Evolutionary conservation across 2,113 vertebrate genomes (phyloP).

Genomic region (Mirza zaza): DNA sequence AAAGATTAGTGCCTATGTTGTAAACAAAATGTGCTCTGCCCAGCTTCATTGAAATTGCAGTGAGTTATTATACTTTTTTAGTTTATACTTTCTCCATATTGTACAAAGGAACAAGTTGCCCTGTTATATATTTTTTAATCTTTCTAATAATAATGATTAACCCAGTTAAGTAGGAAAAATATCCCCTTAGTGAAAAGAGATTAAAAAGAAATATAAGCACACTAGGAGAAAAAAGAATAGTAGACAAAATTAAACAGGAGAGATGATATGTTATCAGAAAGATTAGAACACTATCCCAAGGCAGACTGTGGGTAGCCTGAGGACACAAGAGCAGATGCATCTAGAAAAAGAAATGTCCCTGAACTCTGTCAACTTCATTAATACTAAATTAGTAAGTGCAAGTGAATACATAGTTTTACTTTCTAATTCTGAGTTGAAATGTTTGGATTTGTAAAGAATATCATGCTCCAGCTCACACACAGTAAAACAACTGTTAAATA

Average conservation of each 20-base stretch:
- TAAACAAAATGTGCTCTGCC: background rate
- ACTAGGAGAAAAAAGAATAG: background rate
- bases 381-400: background rate
- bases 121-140: background rate
- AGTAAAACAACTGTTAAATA: background rate
- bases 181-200: background rate
- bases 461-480: background rate
- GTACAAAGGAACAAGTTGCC: background rate
- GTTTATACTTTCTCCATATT: background rate
- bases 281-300: background rate
- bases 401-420: background rate
- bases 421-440: background rate
- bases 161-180: background rate
- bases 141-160: slow-evolving; percentile 28
- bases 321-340: background rate
- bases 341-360: background rate
- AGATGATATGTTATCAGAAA: background rate
- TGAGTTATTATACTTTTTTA: background rate
- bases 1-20: too few relatives aligned
- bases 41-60: background rate
- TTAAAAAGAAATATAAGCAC: background rate
- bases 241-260: background rate
- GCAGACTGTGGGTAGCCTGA: background rate
- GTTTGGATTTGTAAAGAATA: background rate
- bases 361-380: background rate